phyloP scores from a whole-genome alignment of 2,888 invertebrate genomes.

The Marronus borbonicus region DNA sequence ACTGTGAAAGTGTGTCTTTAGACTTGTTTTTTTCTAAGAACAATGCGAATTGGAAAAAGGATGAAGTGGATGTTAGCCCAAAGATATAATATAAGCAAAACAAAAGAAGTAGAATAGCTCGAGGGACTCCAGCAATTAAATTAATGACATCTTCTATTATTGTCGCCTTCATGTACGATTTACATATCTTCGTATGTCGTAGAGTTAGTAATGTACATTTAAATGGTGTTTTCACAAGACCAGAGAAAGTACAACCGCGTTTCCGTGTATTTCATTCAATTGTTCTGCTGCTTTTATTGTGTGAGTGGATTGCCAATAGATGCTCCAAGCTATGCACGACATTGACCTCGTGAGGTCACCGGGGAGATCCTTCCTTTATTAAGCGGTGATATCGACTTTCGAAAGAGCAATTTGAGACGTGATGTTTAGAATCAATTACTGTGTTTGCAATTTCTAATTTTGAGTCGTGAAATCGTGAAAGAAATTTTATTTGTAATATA shows the following conservation, averaged over 20 bases:
- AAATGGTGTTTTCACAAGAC: slow-evolving; percentile 13
- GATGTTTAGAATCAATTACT: background rate
- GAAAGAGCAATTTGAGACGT: background rate
- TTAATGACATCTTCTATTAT: no score
- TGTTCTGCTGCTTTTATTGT: slow-evolving; percentile 9
- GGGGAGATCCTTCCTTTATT: background rate
- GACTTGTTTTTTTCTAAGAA: no score
- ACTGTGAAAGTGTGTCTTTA: no score
- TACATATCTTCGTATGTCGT: background rate
- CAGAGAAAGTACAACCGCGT: slow-evolving; percentile 26
- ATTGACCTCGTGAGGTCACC: slow-evolving; percentile 33
- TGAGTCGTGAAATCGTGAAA: slow-evolving; percentile 1
- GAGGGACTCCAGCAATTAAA: no score
- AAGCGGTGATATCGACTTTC: background rate
- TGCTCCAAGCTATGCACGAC: slow-evolving; percentile 27
- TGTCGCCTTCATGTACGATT: background rate
- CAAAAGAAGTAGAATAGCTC: no score
- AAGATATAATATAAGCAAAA: no score
- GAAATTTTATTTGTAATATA: background rate
- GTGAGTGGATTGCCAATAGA: background rate
- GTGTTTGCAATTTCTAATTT: slow-evolving; percentile 32
- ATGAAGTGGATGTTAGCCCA: no score
- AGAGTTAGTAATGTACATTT: background rate
- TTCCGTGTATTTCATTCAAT: slow-evolving; percentile 7
- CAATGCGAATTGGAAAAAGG: no score